A percentile compares a stretch with the other conserved stretches of the same genome.
These are phyloP conservation scores for Pampus argenteus DNA, from an alignment of 2,797 vertebrate genomes.

Conservation along the genomic window DNA sequence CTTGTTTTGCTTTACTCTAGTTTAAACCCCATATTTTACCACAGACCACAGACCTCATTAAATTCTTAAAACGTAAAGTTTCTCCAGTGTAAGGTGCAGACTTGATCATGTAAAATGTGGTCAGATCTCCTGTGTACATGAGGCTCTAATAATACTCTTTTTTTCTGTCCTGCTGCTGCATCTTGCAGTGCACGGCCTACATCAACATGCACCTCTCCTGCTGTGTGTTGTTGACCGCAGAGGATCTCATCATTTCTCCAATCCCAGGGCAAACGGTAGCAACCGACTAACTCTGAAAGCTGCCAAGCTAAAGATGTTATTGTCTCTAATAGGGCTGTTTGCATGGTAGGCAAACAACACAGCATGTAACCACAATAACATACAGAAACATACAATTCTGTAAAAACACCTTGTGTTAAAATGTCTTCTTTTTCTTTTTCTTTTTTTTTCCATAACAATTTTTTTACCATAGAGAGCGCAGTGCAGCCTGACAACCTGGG, in stretches of 20 bases:
- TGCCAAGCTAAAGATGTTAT: conserved; percentile 49
- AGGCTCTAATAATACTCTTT: neutral
- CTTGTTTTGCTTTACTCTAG: neutral
- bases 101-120: conserved; percentile 9
- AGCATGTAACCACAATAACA: neutral
- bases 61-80: neutral
- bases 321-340: conserved; percentile 30
- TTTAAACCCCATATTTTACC: neutral
- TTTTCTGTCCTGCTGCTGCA: conserved; percentile 7
- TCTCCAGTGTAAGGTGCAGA: neutral
- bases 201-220: conserved; percentile 39
- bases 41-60: neutral
- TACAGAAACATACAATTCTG: neutral
- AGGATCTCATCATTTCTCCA: conserved; percentile 53
- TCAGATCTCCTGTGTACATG: neutral
- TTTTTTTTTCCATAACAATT: no score
- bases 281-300: conserved; percentile 41
- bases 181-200: conserved; percentile 13
- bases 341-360: conserved; percentile 16
- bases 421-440: neutral
- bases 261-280: conserved; percentile 51
- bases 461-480: neutral
- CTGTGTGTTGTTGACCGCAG: conserved; percentile 41
- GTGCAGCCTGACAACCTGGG: neutral
- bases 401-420: neutral